Percentiles rank a stretch among this genome's conserved stretches.
These are phyloP conservation scores for Tachina fera DNA, from an alignment of 2,888 invertebrate genomes.

Conservation along the genomic window DNA sequence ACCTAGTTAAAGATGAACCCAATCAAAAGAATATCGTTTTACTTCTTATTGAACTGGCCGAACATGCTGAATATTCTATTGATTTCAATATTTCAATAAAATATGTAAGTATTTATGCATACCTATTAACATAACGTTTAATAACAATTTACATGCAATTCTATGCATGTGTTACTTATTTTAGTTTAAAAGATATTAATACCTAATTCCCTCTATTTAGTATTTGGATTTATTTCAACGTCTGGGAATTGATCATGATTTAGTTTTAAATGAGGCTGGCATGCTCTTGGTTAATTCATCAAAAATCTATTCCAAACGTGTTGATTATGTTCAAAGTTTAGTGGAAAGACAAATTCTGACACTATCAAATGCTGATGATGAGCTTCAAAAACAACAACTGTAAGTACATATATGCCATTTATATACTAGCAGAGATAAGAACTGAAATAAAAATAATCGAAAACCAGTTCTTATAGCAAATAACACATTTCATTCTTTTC, in stretches of 20 bases:
- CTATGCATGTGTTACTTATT: too few relatives aligned
- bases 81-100: constrained; percentile 77
- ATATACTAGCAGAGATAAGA: neutral
- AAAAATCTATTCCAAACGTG: constrained; percentile 79
- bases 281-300: constrained; percentile 78
- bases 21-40: constrained; percentile 75
- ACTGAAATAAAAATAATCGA: neutral
- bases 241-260: constrained; percentile 68
- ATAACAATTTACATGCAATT: constrained; percentile 75
- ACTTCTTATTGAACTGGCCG: constrained; percentile 78
- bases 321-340: constrained; percentile 78
- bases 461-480: neutral
- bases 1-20: constrained; percentile 74
- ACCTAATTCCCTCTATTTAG: constrained; percentile 72
- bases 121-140: too few relatives aligned
- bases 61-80: constrained; percentile 78
- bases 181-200: constrained; percentile 72
- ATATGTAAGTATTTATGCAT: constrained; percentile 77
- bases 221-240: constrained; percentile 77
- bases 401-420: constrained; percentile 44
- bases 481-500: neutral
- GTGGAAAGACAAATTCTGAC: constrained; percentile 76
- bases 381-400: constrained; percentile 67
- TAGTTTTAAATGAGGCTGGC: constrained; percentile 75
- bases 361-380: constrained; percentile 74